Base-by-base conservation (phyloP, 2,797 vertebrate species). In the Podargus strigoides region DNA sequence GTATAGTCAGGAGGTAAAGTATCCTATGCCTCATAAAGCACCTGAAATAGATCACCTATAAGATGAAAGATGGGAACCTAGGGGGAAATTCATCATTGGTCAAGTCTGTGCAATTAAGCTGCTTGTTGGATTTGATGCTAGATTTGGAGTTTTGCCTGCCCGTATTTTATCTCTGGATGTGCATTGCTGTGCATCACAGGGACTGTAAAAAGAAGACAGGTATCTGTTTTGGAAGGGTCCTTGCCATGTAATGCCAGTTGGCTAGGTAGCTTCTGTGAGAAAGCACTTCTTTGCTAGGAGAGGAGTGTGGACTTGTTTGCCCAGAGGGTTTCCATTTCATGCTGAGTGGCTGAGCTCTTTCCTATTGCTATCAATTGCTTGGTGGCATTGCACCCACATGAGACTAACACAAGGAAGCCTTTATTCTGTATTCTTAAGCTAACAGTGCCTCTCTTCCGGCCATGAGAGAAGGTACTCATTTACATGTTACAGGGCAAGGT, bases 31-130 rank as follows among this genome's bases (percentile, higher is more conserved):
- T 83, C 0, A 0, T 49, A 77, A 87, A 70, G 20, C 4, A 7
- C 14, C 56, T 37, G 20, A 69, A 68, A 32, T 32, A 56, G 17
- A 50, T 47, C 14, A 49, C 1, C 32, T 64, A 32, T 30, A 68
- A n/a, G n/a, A n/a, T n/a, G 46, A 68, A 90, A 64, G 37, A 76
- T 8, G 10, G 21, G 20, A 86, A 59, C 16, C 27, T 62, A 23
- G 5, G 2, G 32, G 7, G 26, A 63, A 82, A 41, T 22, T 12
- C 72, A 26, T 4, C 52, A 12, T 14, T 56, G 20, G 14, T 37
- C 26, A 24, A 59, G 58, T 67, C 49, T 34, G 53, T 0, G 0
- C 17, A 44, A 7, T 59, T 53, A 37, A 73, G 13, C 7, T 41
- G 23, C 20, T 50, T 73, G 19, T 36, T 55, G 22, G 13, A 20